These are phyloP conservation scores for Tuberolachnus salignus DNA, from an alignment of 2,888 invertebrate genomes.

Conservation along the genomic window DNA sequence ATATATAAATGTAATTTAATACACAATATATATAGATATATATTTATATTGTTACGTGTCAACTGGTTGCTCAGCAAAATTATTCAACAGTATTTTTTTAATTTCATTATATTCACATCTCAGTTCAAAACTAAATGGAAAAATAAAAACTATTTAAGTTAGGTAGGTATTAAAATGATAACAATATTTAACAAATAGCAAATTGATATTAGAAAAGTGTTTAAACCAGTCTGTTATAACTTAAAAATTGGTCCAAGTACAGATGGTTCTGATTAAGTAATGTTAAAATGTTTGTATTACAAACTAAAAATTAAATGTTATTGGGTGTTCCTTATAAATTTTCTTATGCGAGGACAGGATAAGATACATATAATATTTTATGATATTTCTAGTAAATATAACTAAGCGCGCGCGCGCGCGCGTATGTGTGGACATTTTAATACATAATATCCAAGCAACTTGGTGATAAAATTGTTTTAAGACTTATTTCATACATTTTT, in stretches of 20 bases:
- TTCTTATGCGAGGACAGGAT: no score
- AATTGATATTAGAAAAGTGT: neutral
- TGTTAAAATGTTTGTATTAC: no score
- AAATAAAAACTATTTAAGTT: neutral
- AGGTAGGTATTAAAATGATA: neutral
- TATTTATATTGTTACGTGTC: slow-evolving; percentile 35
- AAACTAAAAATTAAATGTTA: neutral
- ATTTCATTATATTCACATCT: no score
- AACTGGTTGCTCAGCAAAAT: slow-evolving; percentile 17
- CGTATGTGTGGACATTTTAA: no score
- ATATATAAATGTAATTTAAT: neutral
- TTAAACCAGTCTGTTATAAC: neutral
- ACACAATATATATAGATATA: neutral
- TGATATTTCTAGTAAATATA: no score
- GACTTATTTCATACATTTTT: neutral
- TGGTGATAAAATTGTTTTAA: neutral
- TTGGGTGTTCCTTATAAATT: no score
- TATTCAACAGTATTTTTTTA: neutral
- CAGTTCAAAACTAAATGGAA: neutral
- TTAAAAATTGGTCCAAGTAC: neutral
- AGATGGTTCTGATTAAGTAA: neutral
- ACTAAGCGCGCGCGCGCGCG: no score
- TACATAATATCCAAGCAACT: no score
- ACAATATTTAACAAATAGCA: neutral
- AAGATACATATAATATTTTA: no score